Evolutionary conservation across 2,888 invertebrate genomes (phyloP), one percentile per base, ranked within the genome.

Genomic region (Drosophila austrosaltans): DNA sequence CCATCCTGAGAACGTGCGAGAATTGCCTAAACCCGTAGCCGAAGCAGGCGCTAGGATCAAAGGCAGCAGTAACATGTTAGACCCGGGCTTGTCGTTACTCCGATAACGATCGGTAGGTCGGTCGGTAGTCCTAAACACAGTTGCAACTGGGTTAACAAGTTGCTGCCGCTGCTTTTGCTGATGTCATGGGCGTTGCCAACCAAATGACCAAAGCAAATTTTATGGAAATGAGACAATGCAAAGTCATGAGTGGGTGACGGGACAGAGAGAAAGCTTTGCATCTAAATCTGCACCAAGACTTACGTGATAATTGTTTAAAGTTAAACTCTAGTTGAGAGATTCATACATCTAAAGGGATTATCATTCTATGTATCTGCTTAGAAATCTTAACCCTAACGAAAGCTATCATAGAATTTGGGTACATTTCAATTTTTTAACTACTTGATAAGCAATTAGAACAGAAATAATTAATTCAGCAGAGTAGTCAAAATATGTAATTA

Each of bases 141-240:
- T 79, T 82, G 79, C 82, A 84, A 88, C 75, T 79, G 87, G 81
- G 87, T 72, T 83, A 83, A 86, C 86, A 78, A 81, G 58, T 81
- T 83, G 87, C 83, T 82, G 82, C 86, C 83, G 30, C 5, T 3
- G 30, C 30, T 36, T 10, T 36, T 36, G 36, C 79, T 86, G 83
- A 81, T 82, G 82, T 83, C 83, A 83, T 82, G 82, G 85, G 82
- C 82, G 84, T 79, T 72, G 76, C 69, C 42, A 53, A 40, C 48
- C 54, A 16, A 63, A 63, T 54, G 36, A 53, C 53, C 61, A 62
- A 57, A 32, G 53, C 3, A 64, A 71, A 59, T 63, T 60, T 59
- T 63, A 70, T 53, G 3, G 30, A 42, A 63, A 44, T 44, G 16
- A 39, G 22, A 40, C 3, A n/a, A 25, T 1, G 16, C 36, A 30